Evolutionary conservation across 64 coral and sea anemone genomes (phyloP).

Genomic region (Anthopleura sola): DNA sequence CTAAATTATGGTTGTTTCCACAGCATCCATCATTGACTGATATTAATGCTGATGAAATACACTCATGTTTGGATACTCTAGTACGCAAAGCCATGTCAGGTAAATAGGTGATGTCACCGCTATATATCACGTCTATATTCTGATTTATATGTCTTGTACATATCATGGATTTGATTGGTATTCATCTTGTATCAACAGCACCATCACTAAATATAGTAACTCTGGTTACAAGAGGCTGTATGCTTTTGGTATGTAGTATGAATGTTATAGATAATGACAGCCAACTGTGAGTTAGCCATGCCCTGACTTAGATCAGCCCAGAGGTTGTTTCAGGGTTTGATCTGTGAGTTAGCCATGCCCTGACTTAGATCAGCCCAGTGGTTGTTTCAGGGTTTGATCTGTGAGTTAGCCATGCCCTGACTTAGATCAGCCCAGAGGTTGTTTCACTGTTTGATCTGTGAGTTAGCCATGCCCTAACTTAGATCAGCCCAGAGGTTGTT

Average conservation of each 20-base stretch:
- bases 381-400: too few relatives aligned
- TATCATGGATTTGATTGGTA: background rate
- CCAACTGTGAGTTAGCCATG: too few relatives aligned
- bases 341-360: too few relatives aligned
- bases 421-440: too few relatives aligned
- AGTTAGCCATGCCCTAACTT: too few relatives aligned
- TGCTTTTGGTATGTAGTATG: constrained; percentile 72
- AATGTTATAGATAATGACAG: background rate
- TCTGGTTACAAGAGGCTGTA: constrained; percentile 62
- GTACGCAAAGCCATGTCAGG: constrained; percentile 74
- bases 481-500: too few relatives aligned
- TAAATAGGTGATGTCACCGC: background rate
- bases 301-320: too few relatives aligned
- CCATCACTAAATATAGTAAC: constrained; percentile 69
- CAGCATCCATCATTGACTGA: constrained; percentile 54
- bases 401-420: too few relatives aligned
- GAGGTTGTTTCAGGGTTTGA: too few relatives aligned
- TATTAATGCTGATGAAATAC: constrained; percentile 47
- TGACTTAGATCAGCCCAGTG: too few relatives aligned
- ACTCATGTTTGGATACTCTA: constrained; percentile 55
- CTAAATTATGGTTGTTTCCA: background rate
- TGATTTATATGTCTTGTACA: background rate
- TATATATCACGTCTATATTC: background rate
- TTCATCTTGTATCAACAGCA: constrained; percentile 20
- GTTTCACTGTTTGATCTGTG: too few relatives aligned